Evolutionary conservation across 2,888 invertebrate genomes (phyloP), one percentile per base, ranked within the genome.

Genomic region (Tiliacea aurago): DNA sequence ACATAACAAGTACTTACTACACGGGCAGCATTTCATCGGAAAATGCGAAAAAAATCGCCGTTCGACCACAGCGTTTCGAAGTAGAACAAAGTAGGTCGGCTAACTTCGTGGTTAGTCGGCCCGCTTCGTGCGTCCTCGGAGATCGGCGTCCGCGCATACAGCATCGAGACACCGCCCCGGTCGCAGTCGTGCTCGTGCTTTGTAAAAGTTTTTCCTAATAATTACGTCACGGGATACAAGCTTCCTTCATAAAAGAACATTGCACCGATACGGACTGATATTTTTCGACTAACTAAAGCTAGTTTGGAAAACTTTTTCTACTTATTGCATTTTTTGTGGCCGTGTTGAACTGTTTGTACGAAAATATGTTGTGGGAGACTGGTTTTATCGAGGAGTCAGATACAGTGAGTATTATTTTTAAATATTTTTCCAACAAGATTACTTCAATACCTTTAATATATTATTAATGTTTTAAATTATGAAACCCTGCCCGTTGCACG

Each of bases 81-180:
- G 95, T 94, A 92, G 92, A 88, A 90, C 93, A 91, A 96, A 94
- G 95, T 96, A 93, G 96, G 96, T 96, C 96, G 96, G 94, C 82
- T 88, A 86, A 82, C 89, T 90, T 94, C 96, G 96, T 84, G 78
- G 76, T 51, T 71, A 81, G 55, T 94, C 95, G 95, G 91, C 41
- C 70, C 86, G 78, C 89, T 91, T 93, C 95, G 95, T 89, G 80
- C 67, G 79, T 79, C 79, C 86, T 92, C 93, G 92, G 90, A 76
- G 80, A 88, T 85, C 87, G 87, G 91, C 95, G 95, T 89, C 76
- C 80, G 93, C 93, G 92, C 95, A 95, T 88, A 95, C 92, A 90
- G 91, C 93, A 87, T 90, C 90, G 91, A 93, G 92, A 91, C 92
- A 86, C 89, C 93, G 93, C 89, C 90, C 88, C 88, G 92, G 88